Evolutionary conservation across 2,888 invertebrate genomes (phyloP).

Genomic region (Heteropelma amictum): DNA sequence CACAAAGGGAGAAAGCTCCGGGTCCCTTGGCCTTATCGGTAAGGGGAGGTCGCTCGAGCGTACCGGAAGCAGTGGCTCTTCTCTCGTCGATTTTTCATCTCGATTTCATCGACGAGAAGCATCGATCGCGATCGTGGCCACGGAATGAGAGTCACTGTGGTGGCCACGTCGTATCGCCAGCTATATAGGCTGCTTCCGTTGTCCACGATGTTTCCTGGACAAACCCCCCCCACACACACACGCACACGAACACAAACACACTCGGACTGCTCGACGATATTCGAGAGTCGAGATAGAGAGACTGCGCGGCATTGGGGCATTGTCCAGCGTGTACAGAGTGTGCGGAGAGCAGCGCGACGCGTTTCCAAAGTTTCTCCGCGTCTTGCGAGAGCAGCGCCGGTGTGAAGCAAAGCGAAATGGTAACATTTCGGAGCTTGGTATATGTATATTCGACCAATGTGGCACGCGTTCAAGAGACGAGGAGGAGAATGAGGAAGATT

Average conservation of each 20-base stretch:
- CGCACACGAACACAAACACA: background rate
- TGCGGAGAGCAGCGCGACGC: constrained; percentile 9
- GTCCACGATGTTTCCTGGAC: constrained; percentile 50
- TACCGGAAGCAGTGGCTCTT: constrained; percentile 71
- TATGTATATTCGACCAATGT: no score
- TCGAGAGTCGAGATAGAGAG: background rate
- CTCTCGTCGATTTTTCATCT: no score
- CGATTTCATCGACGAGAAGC: no score
- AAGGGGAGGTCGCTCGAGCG: constrained; percentile 63
- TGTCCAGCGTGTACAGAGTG: constrained; percentile 24
- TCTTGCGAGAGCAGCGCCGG: constrained; percentile 57
- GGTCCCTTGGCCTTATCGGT: constrained; percentile 68
- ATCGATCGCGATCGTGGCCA: background rate
- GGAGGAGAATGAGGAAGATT: constrained; percentile 47
- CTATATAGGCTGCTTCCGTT: constrained; percentile 57
- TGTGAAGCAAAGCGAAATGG: constrained; percentile 55
- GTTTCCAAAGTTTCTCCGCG: constrained; percentile 55
- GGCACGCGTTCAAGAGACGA: constrained; percentile 44
- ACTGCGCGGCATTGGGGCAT: constrained; percentile 18
- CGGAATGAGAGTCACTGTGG: constrained; percentile 49
- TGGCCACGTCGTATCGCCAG: constrained; percentile 45
- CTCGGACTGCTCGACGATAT: background rate
- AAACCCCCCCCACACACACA: constrained; percentile 36
- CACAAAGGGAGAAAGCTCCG: constrained; percentile 25
- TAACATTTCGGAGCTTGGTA: constrained; percentile 48